Base-by-base conservation (phyloP, 2,113 vertebrate genomes). In the Heloderma charlesbogerti region DNA sequence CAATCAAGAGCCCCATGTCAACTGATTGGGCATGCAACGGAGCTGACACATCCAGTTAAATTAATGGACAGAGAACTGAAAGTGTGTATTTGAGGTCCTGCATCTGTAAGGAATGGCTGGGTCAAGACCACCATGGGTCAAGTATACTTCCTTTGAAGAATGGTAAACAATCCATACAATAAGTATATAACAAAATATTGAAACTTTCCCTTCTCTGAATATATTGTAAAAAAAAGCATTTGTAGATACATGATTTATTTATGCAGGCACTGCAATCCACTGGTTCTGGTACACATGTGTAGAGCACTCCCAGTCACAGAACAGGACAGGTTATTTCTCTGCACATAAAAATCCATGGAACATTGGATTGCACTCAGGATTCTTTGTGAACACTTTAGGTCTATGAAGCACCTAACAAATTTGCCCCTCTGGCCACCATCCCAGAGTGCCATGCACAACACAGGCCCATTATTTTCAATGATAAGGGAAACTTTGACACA, bases 361-460 rank as follows among this genome's bases (percentile, higher is more conserved):
- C 25, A 31, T 85, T 45, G 6, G 27, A 48, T 85, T 5, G 16
- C 13, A 25, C 54, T 81, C 29, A 37, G 18, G 34, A n/a, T 45
- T n/a, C n/a, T n/a, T n/a, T n/a, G n/a, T n/a, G n/a, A n/a, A n/a
- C n/a, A n/a, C n/a, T n/a, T n/a, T n/a, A n/a, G n/a, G n/a, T 34
- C 34, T 83, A 27, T 37, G 57, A 51, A 27, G 31, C 69, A 37
- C 15, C 22, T 4, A 57, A 15, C 48, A 75, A 75, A 71, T 43
- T 57, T 84, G 22, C 54, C 27, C 1, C 45, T 51, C 3, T 29
- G 20, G 51, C 18, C 20, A 45, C 15, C 13, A 29, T 57, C 27
- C 3, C 7, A 20, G 12, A 54, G 22, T 48, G 45, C 40, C 22
- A 6, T 9, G 29, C 29, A 29, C 57, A 0, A 1, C 51, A 60